These are phyloP conservation scores for Tapirus indicus DNA, from an alignment of 2,797 vertebrate species.

Conservation along the genomic window DNA sequence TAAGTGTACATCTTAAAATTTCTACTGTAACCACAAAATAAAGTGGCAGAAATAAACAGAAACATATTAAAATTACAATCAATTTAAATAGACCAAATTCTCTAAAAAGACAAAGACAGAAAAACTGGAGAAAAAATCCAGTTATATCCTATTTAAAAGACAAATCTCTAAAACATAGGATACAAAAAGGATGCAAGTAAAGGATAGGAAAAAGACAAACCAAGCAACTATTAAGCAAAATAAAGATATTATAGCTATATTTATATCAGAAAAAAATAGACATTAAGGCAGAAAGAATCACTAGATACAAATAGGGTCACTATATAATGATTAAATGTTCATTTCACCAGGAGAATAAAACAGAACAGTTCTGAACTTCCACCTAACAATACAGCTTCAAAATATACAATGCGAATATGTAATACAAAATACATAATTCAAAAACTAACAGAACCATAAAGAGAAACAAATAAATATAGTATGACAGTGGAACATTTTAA, in stretches of 20 bases:
- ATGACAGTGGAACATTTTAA: not conserved
- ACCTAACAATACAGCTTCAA: not conserved
- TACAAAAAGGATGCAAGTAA: not conserved
- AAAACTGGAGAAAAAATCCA: not conserved
- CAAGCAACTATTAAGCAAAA: not conserved
- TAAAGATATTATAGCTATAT: not conserved
- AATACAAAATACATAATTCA: not conserved
- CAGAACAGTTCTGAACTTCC: not conserved
- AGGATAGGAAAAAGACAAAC: not conserved
- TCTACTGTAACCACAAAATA: not conserved
- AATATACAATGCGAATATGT: not conserved
- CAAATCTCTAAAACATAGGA: not conserved
- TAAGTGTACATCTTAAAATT: not conserved
- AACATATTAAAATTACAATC: not conserved
- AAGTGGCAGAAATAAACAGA: not conserved
- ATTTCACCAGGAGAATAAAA: conserved; percentile 17
- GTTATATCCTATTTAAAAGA: not conserved
- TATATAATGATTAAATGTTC: not conserved
- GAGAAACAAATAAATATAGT: not conserved
- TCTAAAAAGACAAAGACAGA: not conserved
- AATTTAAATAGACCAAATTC: not conserved
- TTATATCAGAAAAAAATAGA: not conserved
- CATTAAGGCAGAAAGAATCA: not conserved
- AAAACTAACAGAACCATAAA: not conserved
- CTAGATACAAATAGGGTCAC: not conserved